Percentiles rank a stretch among this genome's conserved stretches.
These are phyloP conservation scores for Setophaga petechia DNA, from an alignment of 2,113 vertebrate species.

Conservation along the genomic window DNA sequence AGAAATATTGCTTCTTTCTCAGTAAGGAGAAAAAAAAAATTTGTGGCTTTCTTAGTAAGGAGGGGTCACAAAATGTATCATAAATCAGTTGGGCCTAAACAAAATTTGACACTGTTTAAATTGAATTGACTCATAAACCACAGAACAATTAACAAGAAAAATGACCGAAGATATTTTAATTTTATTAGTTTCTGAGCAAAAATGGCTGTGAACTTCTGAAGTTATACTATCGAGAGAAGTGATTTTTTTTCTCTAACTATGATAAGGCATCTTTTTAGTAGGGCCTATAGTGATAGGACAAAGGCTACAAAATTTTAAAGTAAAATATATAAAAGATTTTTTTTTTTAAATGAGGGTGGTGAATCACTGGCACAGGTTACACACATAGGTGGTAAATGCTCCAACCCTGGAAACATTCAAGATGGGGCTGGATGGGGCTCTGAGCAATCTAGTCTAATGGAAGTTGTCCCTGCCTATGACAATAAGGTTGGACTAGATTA, in stretches of 20 bases:
- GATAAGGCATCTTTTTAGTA: neutral
- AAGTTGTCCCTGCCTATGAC: neutral
- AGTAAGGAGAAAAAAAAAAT: too few relatives aligned
- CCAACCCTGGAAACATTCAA: neutral
- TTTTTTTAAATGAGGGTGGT: neutral
- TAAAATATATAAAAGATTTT: neutral
- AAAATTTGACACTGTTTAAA: constrained; percentile 15
- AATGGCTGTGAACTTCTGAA: neutral
- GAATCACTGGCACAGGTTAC: neutral
- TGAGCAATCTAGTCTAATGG: neutral
- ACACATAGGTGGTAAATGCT: neutral
- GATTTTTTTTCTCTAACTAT: fast-evolving
- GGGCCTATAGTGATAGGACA: neutral
- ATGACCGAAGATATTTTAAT: neutral
- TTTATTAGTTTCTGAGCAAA: neutral
- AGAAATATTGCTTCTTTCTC: neutral
- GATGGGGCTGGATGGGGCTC: neutral
- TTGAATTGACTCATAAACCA: neutral
- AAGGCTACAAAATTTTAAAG: neutral
- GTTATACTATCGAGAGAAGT: neutral
- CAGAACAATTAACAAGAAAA: neutral
- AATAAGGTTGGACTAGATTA: neutral
- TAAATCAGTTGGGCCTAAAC: neutral
- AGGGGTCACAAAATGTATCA: neutral
- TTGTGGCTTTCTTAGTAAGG: neutral